Base-by-base conservation (phyloP, 1,140 invertebrate species). In the Sarcophaga bullata region DNA sequence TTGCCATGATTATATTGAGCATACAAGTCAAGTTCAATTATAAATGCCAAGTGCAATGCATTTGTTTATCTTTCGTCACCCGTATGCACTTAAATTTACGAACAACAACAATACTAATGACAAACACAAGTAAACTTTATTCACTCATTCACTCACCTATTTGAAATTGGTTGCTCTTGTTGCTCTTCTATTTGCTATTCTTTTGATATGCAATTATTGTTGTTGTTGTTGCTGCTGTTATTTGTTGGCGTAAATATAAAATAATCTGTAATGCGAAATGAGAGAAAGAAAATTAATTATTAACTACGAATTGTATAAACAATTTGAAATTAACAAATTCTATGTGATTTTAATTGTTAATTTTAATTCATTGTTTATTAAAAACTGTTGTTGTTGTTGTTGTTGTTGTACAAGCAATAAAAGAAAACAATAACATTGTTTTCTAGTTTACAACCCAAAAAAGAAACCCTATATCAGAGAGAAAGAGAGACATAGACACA, bases 271-370 rank as follows among this genome's bases (percentile, higher is more conserved):
- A 68, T 68, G 62, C 62, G 17, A 62, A 62, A 62, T n/a, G 6
- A 68, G 25, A 37, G 25, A 19, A 68, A 68, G 8, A 68, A 68
- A 68, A 68, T n/a, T 68, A 68, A 19, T 68, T 68, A 68, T 68
- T 68, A 72, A 72, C 19, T 72, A 9, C 62, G 19, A 2, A 25
- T 17, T 17, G 2, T 3, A 11, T 54, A 54, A 54, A 11, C 52
- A 11, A 15, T 54, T 25, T 72, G 0, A 25, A 72, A 25, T 72
- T 25, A 9, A 10, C 19, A 25, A 25, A 25, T 72, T 19, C 0
- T 72, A 0, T 25, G 6, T 72, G n/a, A 25, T 25, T 6, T 72
- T 72, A 25, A 9, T 72, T 10, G 15, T 62, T 62, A n/a, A 19
- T 72, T 25, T 72, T 72, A 72, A 72, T 37, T 37, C 25, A 37